Percentiles rank a stretch among this genome's conserved stretches.
Conservation (phyloP, 2,797 vertebrate species). For the Lagodon rhomboides region DNA sequence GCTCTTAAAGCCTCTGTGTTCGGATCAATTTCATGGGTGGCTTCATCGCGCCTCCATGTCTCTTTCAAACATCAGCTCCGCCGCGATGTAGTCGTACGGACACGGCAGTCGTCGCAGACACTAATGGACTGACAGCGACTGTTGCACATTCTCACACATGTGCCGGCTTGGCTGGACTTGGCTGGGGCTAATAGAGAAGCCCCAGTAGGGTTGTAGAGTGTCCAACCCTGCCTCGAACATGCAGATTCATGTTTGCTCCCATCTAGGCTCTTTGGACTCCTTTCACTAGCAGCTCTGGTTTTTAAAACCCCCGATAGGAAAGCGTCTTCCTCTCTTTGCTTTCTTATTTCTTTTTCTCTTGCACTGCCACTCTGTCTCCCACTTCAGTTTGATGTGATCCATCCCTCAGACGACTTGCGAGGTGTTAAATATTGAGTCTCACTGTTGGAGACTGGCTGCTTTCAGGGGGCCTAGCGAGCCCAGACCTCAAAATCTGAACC, state of each 20-base stretch:
- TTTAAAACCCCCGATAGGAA: constrained; percentile 18
- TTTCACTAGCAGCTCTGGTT: constrained; percentile 22
- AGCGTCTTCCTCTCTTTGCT: background rate
- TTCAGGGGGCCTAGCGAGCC: constrained; percentile 5
- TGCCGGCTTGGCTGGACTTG: too few relatives aligned
- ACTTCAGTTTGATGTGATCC: constrained; percentile 35
- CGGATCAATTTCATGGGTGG: constrained; percentile 84
- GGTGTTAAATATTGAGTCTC: constrained; percentile 57
- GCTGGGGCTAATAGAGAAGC: too few relatives aligned
- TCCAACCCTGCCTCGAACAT: constrained; percentile 10
- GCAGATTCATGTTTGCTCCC: constrained; percentile 13
- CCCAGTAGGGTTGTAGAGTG: background rate
- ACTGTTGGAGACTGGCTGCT: constrained; percentile 42
- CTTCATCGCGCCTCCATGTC: constrained; percentile 61
- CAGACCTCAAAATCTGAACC: constrained; percentile 29
- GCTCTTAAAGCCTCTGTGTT: constrained; percentile 62
- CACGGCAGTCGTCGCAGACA: constrained; percentile 2
- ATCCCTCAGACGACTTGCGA: constrained; percentile 32
- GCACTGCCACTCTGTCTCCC: background rate
- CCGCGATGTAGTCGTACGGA: constrained; percentile 34
- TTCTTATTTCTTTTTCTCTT: constrained; percentile 7
- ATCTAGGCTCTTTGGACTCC: background rate
- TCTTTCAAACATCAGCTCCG: constrained; percentile 56
- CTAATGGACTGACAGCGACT: background rate
- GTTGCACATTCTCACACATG: too few relatives aligned